Base-by-base conservation (phyloP, 2,797 vertebrate species). In the Centropyge bicolor region DNA sequence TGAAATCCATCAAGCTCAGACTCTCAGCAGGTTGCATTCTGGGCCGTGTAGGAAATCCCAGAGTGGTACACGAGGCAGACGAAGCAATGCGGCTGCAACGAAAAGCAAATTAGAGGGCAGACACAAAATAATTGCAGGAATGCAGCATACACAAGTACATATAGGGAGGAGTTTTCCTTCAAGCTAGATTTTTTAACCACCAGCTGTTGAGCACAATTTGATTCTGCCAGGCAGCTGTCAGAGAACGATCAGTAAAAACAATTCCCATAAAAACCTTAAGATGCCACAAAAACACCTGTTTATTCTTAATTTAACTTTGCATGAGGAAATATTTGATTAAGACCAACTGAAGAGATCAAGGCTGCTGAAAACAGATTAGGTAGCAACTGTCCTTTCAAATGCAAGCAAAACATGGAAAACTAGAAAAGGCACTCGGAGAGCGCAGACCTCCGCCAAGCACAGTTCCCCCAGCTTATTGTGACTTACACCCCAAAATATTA, bases 101-200 rank as follows among this genome's bases (percentile, higher is more conserved):
- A 55, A 78, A 46, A 74, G 40, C 2, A 52, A 91, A 90, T 89
- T 80, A 90, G 55, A 85, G 73, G 64, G 70, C 54, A 70, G 70
- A 36, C 22, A 36, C 51, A 73, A 71, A 70, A 70, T 45, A 78
- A 54, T 5, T 64, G 71, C 54, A 74, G 71, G 78, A 82, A 70
- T 80, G 62, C n/a, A 8, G 38, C 45, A 64, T 70, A 56, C 22
- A 77, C 22, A 76, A 0, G 11, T 59, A 67, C 65, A 61, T 75
- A 67, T 19, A 76, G 20, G 66, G 55, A 65, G 57, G 56, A 56
- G 52, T 40, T 76, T 78, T 73, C 45, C 65, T 70, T 73, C 22
- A 19, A 74, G 70, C 52, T 8, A 63, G 4, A 27, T n/a, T 69
- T 31, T 72, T 69, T 62, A 61, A 79, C 70, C n/a, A 51, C 16